phyloP scores from a whole-genome alignment of 1,140 invertebrate species.

The Hylyphantes graminicola region DNA sequence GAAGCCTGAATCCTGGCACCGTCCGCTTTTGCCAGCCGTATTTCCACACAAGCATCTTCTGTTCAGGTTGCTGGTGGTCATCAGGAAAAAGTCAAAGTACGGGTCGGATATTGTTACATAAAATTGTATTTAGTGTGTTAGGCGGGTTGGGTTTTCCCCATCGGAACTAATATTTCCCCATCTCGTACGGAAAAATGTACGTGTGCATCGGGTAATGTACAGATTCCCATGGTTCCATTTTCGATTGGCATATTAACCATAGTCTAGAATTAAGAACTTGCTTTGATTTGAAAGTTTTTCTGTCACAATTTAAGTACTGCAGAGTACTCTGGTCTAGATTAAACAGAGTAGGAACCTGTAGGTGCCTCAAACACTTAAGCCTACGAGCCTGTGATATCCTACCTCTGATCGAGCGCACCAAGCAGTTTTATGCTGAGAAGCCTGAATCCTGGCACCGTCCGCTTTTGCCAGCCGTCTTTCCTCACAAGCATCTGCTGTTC shows the following conservation, averaged over 20 bases:
- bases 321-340: too few relatives aligned
- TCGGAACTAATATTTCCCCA: background rate
- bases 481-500: slow-evolving; percentile 80
- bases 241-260: too few relatives aligned
- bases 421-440: slow-evolving; percentile 63
- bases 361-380: too few relatives aligned
- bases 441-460: slow-evolving; percentile 76
- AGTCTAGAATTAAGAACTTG: too few relatives aligned
- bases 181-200: background rate
- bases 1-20: slow-evolving; percentile 74
- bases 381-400: slow-evolving; percentile 85
- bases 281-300: too few relatives aligned
- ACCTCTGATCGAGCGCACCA: slow-evolving; percentile 80
- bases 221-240: too few relatives aligned
- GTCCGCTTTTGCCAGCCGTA: slow-evolving; percentile 76
- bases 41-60: slow-evolving; percentile 79
- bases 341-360: too few relatives aligned
- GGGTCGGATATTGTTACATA: too few relatives aligned
- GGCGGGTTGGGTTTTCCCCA: too few relatives aligned
- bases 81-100: slow-evolving; percentile 82
- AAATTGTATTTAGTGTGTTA: too few relatives aligned
- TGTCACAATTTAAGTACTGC: too few relatives aligned
- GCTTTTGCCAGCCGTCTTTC: slow-evolving; percentile 76
- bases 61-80: slow-evolving; percentile 81
- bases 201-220: too few relatives aligned